Base-by-base conservation (phyloP, 2,113 vertebrate species). In the Beaufortia kweichowensis region DNA sequence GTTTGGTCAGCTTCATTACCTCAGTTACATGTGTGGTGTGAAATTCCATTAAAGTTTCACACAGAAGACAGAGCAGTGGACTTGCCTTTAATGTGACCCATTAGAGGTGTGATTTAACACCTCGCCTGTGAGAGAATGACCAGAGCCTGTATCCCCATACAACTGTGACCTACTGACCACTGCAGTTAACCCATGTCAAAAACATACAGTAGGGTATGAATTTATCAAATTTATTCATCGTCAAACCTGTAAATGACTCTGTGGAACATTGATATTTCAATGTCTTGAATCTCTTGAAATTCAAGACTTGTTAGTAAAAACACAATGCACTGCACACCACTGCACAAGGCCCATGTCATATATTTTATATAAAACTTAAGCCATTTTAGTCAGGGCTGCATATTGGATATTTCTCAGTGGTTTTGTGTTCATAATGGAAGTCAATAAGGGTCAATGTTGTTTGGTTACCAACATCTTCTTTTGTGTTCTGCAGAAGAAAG, bases 11-110 rank as follows among this genome's bases (percentile, higher is more conserved):
- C 43, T 63, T 75, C 70, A 83, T 78, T 78, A 78, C 61, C 53
- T 65, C 64, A 60, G 43, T 77, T 71, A 59, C 64, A 65, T 41
- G 39, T 75, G 46, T 53, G 75, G 59, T 80, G 81, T 83, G 78
- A 83, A 68, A 83, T 83, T 77, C 81, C 68, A 69, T 69, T 59
- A 79, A 50, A 57, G 35, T 24, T 57, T 78, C 70, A 63, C 80
- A 56, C 70, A n/a, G 28, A 63, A 24, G 39, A n/a, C 29, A 59
- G 63, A 14, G 1, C 64, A 21, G 56, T 19, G 31, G n/a, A 12
- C 24, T 57, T 43, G 50, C 14, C 69, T 59, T 31, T 59, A 63
- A 74, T 75, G 68, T 50, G 69, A 56, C 63, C 68, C 61, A 53
- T 72, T 53, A 57, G 61, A 64, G 77, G 72, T 64, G 76, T 23